A percentile compares a stretch with the other conserved stretches of the same genome.
Evolutionary conservation across 2,797 vertebrate species (phyloP).

Genomic region (Enteromius argenteus): DNA sequence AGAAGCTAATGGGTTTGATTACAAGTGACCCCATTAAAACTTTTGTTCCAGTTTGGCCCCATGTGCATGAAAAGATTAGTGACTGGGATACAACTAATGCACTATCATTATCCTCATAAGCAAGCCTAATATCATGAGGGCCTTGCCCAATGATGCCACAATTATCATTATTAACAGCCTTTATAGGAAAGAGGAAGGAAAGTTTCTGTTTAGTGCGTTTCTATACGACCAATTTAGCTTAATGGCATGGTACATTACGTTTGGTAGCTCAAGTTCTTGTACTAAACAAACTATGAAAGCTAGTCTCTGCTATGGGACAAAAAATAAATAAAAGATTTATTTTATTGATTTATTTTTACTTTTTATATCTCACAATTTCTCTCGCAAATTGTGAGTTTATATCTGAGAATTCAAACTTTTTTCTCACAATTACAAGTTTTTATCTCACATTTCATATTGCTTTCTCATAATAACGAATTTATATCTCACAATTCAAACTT

Average conservation of each 20-base stretch:
- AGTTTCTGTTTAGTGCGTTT: not conserved
- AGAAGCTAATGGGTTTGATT: slow-evolving; percentile 47
- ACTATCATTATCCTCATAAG: slow-evolving; percentile 17
- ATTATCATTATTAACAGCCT: slow-evolving; percentile 15
- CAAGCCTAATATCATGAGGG: not conserved
- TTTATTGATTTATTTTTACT: not conserved
- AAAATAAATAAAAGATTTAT: not conserved
- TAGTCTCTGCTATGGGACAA: not conserved
- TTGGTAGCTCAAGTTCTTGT: not conserved
- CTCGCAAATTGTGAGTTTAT: not conserved
- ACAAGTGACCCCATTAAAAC: slow-evolving; percentile 43
- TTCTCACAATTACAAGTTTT: fast-evolving
- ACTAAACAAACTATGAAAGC: not conserved
- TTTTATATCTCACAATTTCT: not conserved
- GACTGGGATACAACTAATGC: slow-evolving; percentile 16
- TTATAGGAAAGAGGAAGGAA: not conserved
- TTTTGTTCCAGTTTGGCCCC: slow-evolving; percentile 27
- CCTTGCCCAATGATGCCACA: not conserved
- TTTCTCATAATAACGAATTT: too few relatives aligned
- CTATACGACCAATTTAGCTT: not conserved
- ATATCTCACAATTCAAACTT: too few relatives aligned
- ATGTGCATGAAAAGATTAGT: slow-evolving; percentile 33
- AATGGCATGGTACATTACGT: not conserved
- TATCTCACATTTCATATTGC: not conserved
- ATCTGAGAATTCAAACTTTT: not conserved